Conservation (phyloP, 1,140 invertebrate genomes). For the Aphelinus atriplicis region DNA sequence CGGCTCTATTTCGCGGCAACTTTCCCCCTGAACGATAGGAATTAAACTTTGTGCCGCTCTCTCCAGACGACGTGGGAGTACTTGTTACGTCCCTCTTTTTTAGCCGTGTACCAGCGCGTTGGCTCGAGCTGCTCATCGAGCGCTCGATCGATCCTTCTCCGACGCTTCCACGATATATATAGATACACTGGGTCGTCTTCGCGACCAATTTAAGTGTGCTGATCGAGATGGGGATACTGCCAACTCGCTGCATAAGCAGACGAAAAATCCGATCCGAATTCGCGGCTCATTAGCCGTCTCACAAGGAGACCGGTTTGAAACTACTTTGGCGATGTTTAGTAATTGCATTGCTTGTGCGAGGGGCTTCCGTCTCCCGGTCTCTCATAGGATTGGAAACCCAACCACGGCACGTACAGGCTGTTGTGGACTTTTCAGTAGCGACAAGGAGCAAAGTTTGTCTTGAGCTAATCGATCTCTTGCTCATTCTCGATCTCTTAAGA, state of each 20-base stretch:
- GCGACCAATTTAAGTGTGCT: conserved; percentile 34
- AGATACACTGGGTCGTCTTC: conserved; percentile 16
- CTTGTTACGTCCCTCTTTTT: conserved; percentile 22
- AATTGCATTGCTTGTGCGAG: too few relatives aligned
- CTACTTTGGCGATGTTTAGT: background rate
- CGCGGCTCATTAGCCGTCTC: conserved; percentile 12
- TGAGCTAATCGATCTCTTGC: too few relatives aligned
- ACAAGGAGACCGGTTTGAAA: background rate
- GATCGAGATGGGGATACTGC: conserved; percentile 16
- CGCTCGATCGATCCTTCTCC: conserved; percentile 31
- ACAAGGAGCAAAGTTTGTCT: too few relatives aligned
- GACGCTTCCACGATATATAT: background rate
- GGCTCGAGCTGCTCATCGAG: conserved; percentile 30
- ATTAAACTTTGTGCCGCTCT: conserved; percentile 49
- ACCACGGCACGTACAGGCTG: too few relatives aligned
- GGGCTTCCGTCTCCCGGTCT: too few relatives aligned
- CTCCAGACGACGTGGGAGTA: conserved; percentile 12
- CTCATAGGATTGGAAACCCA: too few relatives aligned
- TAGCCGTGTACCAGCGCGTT: background rate
- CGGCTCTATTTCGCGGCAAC: conserved; percentile 34
- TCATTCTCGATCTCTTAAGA: too few relatives aligned
- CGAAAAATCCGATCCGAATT: background rate
- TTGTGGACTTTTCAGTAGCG: too few relatives aligned
- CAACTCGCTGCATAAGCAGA: conserved; percentile 1
- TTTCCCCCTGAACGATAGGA: conserved; percentile 38